Conservation (phyloP, 2,797 vertebrate species). For the Trichosurus vulpecula region DNA sequence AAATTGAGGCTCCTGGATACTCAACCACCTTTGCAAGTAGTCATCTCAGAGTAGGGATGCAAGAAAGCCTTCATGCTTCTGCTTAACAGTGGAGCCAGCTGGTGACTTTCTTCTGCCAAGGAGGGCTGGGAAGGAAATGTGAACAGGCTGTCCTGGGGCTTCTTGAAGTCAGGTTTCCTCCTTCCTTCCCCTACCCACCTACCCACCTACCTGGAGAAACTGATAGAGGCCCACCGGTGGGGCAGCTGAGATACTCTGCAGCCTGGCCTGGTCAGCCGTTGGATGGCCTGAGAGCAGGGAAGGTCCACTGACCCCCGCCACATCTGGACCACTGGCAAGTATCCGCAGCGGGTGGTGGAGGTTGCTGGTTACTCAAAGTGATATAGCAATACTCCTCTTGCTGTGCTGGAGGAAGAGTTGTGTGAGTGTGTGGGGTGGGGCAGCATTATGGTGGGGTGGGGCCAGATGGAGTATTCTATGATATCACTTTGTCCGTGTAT, state of each 20-base stretch:
- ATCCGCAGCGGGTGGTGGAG: constrained; percentile 85
- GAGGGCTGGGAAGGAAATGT: neutral
- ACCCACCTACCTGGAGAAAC: neutral
- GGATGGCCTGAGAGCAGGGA: constrained; percentile 78
- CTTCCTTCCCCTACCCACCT: neutral
- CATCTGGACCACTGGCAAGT: constrained; percentile 78
- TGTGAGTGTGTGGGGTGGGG: constrained; percentile 83
- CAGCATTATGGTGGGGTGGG: constrained; percentile 82
- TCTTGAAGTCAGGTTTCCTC: constrained; percentile 68
- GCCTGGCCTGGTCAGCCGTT: constrained; percentile 72
- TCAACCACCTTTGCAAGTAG: neutral
- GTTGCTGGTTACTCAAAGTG: constrained; percentile 98
- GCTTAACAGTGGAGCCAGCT: neutral
- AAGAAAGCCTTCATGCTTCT: neutral
- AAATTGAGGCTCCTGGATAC: constrained; percentile 3
- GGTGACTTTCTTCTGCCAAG: constrained; percentile 12
- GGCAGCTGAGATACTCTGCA: constrained; percentile 77
- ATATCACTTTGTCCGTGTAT: constrained; percentile 95
- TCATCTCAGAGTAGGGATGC: constrained; percentile 8
- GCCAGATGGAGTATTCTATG: constrained; percentile 96
- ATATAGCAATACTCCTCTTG: constrained; percentile 99
- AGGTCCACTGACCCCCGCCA: constrained; percentile 74
- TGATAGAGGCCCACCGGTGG: neutral
- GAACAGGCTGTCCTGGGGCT: constrained; percentile 32
- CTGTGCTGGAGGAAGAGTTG: constrained; percentile 88